These are phyloP conservation scores for Scaptomyza flava DNA, from an alignment of 2,888 invertebrate genomes.

Conservation along the genomic window DNA sequence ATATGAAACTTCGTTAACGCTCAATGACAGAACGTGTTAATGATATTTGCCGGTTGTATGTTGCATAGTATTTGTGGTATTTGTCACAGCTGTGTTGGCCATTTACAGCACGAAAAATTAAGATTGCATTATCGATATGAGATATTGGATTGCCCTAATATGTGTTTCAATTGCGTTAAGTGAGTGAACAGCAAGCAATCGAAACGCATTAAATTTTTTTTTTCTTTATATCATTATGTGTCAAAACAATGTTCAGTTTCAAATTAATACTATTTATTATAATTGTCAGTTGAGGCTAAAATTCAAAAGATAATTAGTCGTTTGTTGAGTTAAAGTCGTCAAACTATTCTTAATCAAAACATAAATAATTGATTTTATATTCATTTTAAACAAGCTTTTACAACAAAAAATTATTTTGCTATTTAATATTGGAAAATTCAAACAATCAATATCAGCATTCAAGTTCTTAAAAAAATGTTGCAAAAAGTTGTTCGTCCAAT, in stretches of 20 bases:
- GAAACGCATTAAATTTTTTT: neutral
- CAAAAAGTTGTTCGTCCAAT: neutral
- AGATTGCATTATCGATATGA: constrained; percentile 12
- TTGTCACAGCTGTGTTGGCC: neutral
- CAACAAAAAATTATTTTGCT: too few species aligned
- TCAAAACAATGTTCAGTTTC: neutral
- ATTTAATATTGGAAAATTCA: too few species aligned
- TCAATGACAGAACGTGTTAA: constrained; percentile 31
- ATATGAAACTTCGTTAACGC: constrained; percentile 27
- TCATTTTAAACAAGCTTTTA: too few species aligned
- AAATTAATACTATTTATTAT: neutral
- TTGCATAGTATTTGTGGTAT: constrained; percentile 15
- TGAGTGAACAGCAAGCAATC: neutral
- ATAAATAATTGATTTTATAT: too few species aligned
- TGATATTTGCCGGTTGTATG: constrained; percentile 30
- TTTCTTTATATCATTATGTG: neutral
- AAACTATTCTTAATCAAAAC: too few species aligned
- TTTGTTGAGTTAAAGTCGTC: too few species aligned
- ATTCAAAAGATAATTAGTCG: too few species aligned
- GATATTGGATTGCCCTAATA: neutral
- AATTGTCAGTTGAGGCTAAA: too few species aligned
- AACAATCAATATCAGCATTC: too few species aligned
- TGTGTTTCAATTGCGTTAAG: constrained; percentile 9
- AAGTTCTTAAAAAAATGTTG: too few species aligned
- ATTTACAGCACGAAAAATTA: constrained; percentile 12